Percentiles rank a stretch among this genome's conserved stretches.
These are phyloP conservation scores for Drosophila pseudotalamancana DNA, from an alignment of 2,888 invertebrate genomes.

Conservation along the genomic window DNA sequence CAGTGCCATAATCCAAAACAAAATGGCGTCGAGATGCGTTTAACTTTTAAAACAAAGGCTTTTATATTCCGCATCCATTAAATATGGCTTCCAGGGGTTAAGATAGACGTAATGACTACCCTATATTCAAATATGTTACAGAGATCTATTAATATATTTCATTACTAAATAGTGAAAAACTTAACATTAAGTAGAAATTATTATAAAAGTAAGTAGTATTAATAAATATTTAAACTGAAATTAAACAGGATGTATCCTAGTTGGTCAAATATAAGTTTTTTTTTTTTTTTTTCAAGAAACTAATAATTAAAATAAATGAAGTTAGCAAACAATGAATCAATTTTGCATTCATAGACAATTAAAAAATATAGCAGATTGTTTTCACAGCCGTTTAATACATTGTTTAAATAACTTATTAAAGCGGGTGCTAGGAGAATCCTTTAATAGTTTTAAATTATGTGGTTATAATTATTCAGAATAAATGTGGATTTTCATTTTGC, in stretches of 20 bases:
- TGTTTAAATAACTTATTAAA: not conserved
- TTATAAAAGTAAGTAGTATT: too few relatives aligned
- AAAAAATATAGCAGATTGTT: not conserved
- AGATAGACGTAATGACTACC: not conserved
- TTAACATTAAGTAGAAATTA: too few relatives aligned
- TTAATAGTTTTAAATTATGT: too few relatives aligned
- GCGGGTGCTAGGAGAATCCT: too few relatives aligned
- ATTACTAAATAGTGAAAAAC: too few relatives aligned
- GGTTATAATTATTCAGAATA: too few relatives aligned
- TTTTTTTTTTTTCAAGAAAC: not conserved
- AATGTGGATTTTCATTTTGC: too few relatives aligned
- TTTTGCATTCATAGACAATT: constrained; percentile 66
- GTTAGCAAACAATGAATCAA: constrained; percentile 34
- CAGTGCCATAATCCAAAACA: constrained; percentile 19
- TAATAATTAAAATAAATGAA: constrained; percentile 12
- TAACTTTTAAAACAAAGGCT: constrained; percentile 6
- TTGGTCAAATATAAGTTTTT: not conserved
- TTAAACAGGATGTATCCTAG: not conserved
- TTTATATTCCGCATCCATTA: constrained; percentile 1
- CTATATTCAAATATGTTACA: not conserved
- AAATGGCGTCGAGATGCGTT: constrained; percentile 12
- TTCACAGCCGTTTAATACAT: not conserved
- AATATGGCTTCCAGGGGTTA: not conserved
- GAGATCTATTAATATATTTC: not conserved
- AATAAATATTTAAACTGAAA: too few relatives aligned